These are phyloP conservation scores for Tethea ocularis DNA, from an alignment of 2,888 invertebrate genomes.

Conservation along the genomic window DNA sequence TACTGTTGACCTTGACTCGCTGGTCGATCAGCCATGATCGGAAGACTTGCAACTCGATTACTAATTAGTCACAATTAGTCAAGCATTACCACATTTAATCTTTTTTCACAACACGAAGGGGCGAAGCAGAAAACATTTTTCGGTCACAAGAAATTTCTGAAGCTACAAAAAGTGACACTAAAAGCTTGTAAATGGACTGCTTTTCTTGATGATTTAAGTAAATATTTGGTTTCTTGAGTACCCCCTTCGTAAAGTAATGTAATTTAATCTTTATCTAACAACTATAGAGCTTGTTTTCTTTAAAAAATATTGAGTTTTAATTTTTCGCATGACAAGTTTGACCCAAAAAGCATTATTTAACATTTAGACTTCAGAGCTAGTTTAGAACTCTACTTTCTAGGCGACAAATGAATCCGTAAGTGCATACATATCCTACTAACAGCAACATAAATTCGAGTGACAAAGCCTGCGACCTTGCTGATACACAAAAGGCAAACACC, in stretches of 20 bases:
- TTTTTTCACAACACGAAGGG: slow-evolving; percentile 15
- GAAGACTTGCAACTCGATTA: slow-evolving; percentile 45
- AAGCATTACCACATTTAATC: slow-evolving; percentile 42
- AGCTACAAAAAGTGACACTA: neutral
- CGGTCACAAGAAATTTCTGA: neutral
- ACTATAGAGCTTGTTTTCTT: no score
- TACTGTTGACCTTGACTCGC: slow-evolving; percentile 52
- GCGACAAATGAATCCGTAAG: neutral
- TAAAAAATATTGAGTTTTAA: no score
- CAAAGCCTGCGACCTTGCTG: neutral
- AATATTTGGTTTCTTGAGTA: neutral
- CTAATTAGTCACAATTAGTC: slow-evolving; percentile 61
- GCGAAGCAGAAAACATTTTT: neutral
- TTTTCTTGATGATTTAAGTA: neutral
- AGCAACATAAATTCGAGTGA: neutral
- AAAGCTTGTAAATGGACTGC: neutral
- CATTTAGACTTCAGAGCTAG: no score
- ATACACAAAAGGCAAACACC: neutral
- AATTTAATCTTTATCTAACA: no score
- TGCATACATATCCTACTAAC: neutral
- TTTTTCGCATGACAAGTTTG: no score
- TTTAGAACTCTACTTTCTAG: neutral
- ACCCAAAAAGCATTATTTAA: no score
- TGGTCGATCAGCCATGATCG: slow-evolving; percentile 52
- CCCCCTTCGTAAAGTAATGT: neutral